phyloP scores from a whole-genome alignment of 2,113 vertebrate species.

The Rhombomys opimus region DNA sequence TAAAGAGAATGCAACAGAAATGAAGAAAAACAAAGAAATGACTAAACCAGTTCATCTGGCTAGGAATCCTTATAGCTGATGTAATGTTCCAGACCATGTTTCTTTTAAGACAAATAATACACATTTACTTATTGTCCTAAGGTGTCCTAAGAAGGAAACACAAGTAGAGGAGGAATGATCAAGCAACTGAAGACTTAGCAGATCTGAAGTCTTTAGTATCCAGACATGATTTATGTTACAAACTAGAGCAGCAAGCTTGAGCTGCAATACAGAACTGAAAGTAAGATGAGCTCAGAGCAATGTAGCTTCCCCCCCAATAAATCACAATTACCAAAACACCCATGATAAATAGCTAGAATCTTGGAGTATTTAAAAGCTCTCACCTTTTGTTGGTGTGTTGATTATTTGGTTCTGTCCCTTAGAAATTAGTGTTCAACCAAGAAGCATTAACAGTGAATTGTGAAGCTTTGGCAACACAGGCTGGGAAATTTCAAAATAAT shows the following conservation, averaged over 20 bases:
- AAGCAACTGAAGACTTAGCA: constrained; percentile 33
- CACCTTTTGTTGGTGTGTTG: constrained; percentile 37
- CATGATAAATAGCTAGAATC: constrained; percentile 75
- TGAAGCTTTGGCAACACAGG: constrained; percentile 9
- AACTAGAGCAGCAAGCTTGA: constrained; percentile 55
- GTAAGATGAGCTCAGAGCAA: constrained; percentile 60
- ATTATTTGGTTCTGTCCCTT: neutral
- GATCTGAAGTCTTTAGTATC: constrained; percentile 14
- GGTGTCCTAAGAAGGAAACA: constrained; percentile 57
- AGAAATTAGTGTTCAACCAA: constrained; percentile 1
- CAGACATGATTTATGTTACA: constrained; percentile 76
- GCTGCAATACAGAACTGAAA: constrained; percentile 51
- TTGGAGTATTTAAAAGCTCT: constrained; percentile 66
- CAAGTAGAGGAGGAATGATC: neutral
- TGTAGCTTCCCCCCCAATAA: constrained; percentile 67
- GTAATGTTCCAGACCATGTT: neutral
- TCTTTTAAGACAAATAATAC: constrained; percentile 23
- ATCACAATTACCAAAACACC: constrained; percentile 80
- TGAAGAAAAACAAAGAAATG: neutral
- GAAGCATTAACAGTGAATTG: constrained; percentile 42
- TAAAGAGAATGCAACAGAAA: neutral
- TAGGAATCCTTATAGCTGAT: neutral
- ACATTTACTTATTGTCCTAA: neutral
- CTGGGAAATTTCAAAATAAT: constrained; percentile 52
- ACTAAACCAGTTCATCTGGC: neutral